Conservation (phyloP, 2,113 vertebrate species). For the Nyctereutes procyonoides region DNA sequence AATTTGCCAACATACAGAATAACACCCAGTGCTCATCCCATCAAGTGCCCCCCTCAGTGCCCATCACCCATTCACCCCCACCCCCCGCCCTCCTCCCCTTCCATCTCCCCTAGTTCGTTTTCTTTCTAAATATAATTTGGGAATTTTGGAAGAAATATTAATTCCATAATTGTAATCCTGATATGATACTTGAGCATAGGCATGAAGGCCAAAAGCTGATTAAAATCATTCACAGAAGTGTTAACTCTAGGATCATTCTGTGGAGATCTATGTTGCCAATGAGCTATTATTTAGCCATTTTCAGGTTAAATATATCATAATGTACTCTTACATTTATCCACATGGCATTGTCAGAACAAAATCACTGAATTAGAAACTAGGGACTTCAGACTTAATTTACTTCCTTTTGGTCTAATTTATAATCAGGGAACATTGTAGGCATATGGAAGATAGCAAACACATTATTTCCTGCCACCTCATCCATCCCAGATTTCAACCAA, state of each 20-base stretch:
- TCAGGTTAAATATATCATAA: neutral
- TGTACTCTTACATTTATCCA: neutral
- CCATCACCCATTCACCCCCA: too few species aligned
- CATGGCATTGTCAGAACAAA: neutral
- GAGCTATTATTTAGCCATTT: neutral
- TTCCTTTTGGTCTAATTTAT: neutral
- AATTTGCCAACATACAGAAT: too few species aligned
- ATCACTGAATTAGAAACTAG: neutral
- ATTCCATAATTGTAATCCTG: neutral
- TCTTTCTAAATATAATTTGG: conserved; percentile 49
- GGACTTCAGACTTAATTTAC: neutral
- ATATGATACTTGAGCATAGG: neutral
- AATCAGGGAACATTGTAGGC: neutral
- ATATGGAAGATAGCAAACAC: neutral
- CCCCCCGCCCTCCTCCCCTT: too few species aligned
- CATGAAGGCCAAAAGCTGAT: neutral
- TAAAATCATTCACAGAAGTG: neutral
- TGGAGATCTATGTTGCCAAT: neutral
- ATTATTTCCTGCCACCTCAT: neutral
- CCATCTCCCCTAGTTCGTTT: too few species aligned
- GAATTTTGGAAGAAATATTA: conserved; percentile 23
- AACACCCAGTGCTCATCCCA: too few species aligned
- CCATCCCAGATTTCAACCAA: conserved; percentile 53
- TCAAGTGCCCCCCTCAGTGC: too few species aligned
- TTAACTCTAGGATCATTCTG: neutral